phyloP scores from a whole-genome alignment of 2,113 vertebrate species.

The Tauraco erythrolophus region DNA sequence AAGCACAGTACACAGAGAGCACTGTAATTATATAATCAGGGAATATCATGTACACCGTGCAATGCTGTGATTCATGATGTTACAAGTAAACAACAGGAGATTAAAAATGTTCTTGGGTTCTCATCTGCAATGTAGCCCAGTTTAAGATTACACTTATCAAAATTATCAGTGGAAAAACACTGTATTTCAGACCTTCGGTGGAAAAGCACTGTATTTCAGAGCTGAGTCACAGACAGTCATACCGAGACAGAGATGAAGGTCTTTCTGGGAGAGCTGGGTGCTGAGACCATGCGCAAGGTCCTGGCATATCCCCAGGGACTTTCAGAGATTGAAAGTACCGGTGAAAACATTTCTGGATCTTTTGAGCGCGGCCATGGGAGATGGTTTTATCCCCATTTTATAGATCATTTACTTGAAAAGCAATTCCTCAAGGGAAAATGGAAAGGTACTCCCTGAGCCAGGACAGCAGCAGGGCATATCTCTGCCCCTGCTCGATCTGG shows the following conservation, averaged over 20 bases:
- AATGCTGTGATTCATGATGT: not conserved
- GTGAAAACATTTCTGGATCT: not conserved
- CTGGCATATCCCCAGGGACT: not conserved
- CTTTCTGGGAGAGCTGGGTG: not conserved
- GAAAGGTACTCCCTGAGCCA: not conserved
- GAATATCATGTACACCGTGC: not conserved
- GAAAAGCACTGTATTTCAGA: conserved; percentile 16
- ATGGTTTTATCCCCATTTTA: not conserved
- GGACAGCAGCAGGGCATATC: not conserved
- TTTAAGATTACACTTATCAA: conserved; percentile 35
- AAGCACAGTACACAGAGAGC: not conserved
- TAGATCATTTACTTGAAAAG: not conserved
- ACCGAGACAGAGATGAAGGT: not conserved
- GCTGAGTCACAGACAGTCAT: not conserved
- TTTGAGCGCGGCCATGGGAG: not conserved
- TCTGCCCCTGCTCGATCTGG: not conserved
- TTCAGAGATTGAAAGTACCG: not conserved
- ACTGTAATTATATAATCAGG: conserved; percentile 25
- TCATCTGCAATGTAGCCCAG: not conserved
- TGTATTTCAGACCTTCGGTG: not conserved
- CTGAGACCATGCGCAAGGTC: not conserved
- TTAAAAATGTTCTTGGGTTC: conserved; percentile 16
- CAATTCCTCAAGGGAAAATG: not conserved
- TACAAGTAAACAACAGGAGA: conserved; percentile 46
- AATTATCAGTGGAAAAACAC: conserved; percentile 42